Base-by-base conservation (phyloP, 2,888 invertebrate genomes). In the Diarsia brunnea region DNA sequence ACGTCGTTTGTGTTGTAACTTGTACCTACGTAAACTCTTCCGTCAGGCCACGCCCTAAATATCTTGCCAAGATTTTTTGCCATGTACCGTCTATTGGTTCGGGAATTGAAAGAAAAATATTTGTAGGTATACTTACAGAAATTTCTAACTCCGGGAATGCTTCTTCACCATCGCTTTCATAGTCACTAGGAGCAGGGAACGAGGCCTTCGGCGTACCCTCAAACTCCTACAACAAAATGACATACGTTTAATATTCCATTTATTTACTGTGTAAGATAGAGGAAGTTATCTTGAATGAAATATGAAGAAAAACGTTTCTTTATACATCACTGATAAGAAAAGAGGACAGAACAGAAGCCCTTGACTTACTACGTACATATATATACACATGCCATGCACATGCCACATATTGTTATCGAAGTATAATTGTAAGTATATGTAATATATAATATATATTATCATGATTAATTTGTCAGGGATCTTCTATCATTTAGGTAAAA, bases 131-230 rank as follows among this genome's bases (percentile, higher is more conserved):
- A 95, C 96, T 96, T 93, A 97, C 97, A 86, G 92, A 92, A 84
- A 95, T 90, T 84, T 96, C 96, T 85, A 94, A 88, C 85, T 96
- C 96, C 43, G 93, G 93, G 82, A 96, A 95, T 21, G 95, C 95
- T 79, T 97, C 97, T 88, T 97, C 97, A 31, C 94, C 96, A 87
- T 97, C 97, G 84, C 96, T 97, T 81, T 97, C 97, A 84, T 94
- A 94, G 84, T 97, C 96, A 87, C 93, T 95, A 58, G 93, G 91
- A 51, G 90, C 88, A 5, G 93, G 83, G 65, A 93, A 88, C 74
- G 91, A 93, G 31, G 89, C 84, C 87, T 97, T 95, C 0, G 93
- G 90, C 2, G 92, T 93, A 73, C 90, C 91, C 79, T 95, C 95
- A 31, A 92, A 91, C 82, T 95, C 96, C 97, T 97, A 89, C 4